Conservation (phyloP, 2,797 vertebrate species). For the Pogoniulus pusillus region DNA sequence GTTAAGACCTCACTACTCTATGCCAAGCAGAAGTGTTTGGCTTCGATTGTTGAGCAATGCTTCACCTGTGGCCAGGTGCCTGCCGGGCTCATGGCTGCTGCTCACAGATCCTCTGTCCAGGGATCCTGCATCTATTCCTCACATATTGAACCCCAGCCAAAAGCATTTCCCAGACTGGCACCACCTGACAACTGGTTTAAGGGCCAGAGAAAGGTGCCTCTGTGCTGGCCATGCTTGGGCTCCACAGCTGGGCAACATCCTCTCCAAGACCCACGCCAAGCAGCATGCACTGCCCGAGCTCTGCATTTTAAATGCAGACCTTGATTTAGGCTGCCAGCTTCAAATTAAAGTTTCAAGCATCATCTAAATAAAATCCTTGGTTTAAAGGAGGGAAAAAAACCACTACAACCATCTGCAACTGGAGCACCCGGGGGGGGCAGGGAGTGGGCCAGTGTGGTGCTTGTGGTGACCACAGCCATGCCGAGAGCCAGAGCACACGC, state of each 20-base stretch:
- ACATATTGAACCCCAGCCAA: not conserved
- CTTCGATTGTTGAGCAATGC: fast-evolving
- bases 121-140: not conserved
- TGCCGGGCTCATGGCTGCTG: not conserved
- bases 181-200: fast-evolving
- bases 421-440: fast-evolving
- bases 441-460: fast-evolving
- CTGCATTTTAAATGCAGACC: not conserved
- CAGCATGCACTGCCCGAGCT: fast-evolving
- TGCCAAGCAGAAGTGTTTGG: not conserved
- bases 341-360: not conserved
- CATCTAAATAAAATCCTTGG: not conserved
- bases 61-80: not conserved
- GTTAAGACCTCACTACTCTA: fast-evolving
- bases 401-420: too few relatives aligned
- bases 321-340: not conserved
- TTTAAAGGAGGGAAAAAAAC: not conserved
- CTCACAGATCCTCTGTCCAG: not conserved
- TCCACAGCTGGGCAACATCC: not conserved
- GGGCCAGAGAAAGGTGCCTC: not conserved
- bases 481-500: not conserved
- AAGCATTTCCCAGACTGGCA: not conserved
- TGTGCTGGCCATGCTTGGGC: not conserved
- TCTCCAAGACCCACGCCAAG: not conserved
- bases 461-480: fast-evolving